A percentile compares a stretch with the other conserved stretches of the same genome.
These are phyloP conservation scores for Mustela nigripes DNA, from an alignment of 2,113 vertebrate genomes.

Conservation along the genomic window DNA sequence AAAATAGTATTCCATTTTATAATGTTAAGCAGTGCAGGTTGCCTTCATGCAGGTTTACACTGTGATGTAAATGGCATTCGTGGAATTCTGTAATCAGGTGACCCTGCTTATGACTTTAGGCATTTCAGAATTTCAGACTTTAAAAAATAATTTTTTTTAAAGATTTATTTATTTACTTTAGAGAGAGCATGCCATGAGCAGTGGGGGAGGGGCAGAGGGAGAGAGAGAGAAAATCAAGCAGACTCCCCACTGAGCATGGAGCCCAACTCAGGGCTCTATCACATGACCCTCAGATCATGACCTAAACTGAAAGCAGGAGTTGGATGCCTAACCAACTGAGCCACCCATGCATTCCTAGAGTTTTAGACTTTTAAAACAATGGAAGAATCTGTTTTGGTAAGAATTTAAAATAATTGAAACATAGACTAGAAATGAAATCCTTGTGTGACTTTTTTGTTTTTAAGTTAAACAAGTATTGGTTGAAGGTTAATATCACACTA, in stretches of 20 bases:
- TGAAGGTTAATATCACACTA: constrained; percentile 50
- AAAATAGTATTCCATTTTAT: neutral
- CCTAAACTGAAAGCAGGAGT: neutral
- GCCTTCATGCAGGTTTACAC: neutral
- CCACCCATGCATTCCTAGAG: neutral
- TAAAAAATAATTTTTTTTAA: neutral
- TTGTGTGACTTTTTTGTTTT: neutral
- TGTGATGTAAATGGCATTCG: neutral
- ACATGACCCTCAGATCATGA: neutral
- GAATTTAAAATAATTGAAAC: constrained; percentile 26
- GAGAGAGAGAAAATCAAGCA: neutral
- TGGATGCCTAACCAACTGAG: neutral
- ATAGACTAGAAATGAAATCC: neutral
- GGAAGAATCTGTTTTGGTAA: constrained; percentile 25
- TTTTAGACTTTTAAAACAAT: neutral
- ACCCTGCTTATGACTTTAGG: neutral
- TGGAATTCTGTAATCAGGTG: neutral
- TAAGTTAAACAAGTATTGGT: neutral
- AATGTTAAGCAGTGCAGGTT: neutral
- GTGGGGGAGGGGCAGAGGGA: neutral
- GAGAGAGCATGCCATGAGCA: neutral
- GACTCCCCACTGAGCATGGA: neutral
- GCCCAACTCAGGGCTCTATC: neutral
- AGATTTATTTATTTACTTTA: neutral
- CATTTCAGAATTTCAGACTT: neutral